Evolutionary conservation across 2,113 vertebrate species (phyloP).

Genomic region (Beaufortia kweichowensis): DNA sequence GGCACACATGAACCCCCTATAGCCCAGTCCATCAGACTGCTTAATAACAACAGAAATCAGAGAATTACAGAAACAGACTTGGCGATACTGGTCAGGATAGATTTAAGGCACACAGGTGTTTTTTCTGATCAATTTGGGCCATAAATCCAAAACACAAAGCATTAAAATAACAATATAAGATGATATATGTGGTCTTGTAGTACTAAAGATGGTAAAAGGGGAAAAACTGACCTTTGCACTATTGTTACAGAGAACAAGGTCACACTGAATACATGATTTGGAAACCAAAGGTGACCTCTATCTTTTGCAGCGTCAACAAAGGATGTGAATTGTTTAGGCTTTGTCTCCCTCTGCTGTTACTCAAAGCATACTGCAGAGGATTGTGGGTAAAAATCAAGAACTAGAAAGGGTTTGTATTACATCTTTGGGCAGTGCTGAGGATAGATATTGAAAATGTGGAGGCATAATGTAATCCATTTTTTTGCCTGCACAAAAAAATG

Average conservation of each 20-base stretch:
- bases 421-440: not conserved
- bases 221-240: not conserved
- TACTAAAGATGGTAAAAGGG: not conserved
- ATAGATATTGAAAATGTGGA: too few relatives aligned
- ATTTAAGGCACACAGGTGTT: not conserved
- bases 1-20: not conserved
- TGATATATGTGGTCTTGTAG: not conserved
- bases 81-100: not conserved
- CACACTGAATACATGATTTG: not conserved
- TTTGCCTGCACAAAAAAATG: too few relatives aligned
- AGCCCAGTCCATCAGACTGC: not conserved
- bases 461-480: too few relatives aligned
- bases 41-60: not conserved
- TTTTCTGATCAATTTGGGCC: too few relatives aligned
- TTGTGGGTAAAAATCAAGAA: not conserved
- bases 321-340: not conserved
- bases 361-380: not conserved
- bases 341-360: conserved; percentile 47
- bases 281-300: not conserved
- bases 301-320: not conserved
- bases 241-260: not conserved
- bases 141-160: too few relatives aligned
- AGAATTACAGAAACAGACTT: not conserved
- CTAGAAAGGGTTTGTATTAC: not conserved
- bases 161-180: not conserved